Evolutionary conservation across 2,888 invertebrate genomes (phyloP).

Genomic region (Disparrhopalites patrizii): DNA sequence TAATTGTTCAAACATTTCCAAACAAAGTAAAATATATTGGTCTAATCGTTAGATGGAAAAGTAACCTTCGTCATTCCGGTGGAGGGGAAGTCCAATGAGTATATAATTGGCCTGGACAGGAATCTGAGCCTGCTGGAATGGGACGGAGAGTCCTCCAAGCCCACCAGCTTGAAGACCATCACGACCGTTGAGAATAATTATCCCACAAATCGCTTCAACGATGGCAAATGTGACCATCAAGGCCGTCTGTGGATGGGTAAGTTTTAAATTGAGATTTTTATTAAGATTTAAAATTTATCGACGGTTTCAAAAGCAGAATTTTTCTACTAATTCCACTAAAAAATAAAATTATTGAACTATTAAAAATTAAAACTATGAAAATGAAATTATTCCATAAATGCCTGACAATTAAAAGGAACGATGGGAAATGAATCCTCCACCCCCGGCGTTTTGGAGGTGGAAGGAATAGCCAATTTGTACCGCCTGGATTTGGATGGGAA

Average conservation of each 20-base stretch:
- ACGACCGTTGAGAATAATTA: constrained; percentile 58
- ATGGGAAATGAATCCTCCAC: constrained; percentile 32
- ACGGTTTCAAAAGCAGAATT: neutral
- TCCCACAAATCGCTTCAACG: constrained; percentile 65
- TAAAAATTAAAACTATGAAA: too few relatives aligned
- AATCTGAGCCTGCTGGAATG: constrained; percentile 61
- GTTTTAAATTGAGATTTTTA: neutral
- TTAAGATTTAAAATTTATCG: neutral
- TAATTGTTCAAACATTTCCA: too few relatives aligned
- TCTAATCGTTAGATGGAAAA: constrained; percentile 28
- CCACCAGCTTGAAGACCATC: constrained; percentile 54
- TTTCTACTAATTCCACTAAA: too few relatives aligned
- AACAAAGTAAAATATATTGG: neutral
- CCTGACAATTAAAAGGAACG: constrained; percentile 35
- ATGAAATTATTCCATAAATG: too few relatives aligned
- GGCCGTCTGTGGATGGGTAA: neutral
- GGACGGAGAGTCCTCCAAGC: constrained; percentile 57
- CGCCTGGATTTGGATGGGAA: constrained; percentile 37
- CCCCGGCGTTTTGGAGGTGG: constrained; percentile 36
- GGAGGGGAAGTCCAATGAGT: constrained; percentile 59
- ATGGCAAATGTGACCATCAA: constrained; percentile 69
- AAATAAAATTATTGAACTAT: too few relatives aligned
- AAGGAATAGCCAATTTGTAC: constrained; percentile 42
- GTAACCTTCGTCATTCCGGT: constrained; percentile 65
- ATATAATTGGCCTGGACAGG: constrained; percentile 62